Base-by-base conservation (phyloP, 1,140 invertebrate genomes). In the Neoseiulus cucumeris region DNA sequence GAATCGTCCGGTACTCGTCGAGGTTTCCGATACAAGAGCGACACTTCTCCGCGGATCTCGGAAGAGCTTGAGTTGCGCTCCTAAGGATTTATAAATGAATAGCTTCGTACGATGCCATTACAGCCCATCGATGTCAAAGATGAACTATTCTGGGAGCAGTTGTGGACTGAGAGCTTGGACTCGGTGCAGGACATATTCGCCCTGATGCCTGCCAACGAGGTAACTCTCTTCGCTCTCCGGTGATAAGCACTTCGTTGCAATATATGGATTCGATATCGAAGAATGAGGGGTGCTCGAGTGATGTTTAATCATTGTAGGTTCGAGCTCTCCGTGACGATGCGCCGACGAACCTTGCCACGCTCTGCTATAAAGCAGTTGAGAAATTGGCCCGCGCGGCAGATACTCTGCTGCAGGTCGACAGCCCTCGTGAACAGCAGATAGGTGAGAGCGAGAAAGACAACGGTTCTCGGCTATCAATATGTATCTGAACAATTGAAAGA, bases 351-450 rank as follows among this genome's bases (percentile, higher is more conserved):
- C 78, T 99, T 64, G 93, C 95, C 0, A 98, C 92, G n/a, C 78
- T 99, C 18, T 96, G 92, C 75, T 97, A 96, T 75, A 98, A 98
- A 79, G 90, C 91, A 51, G 91, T 98, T 0, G 93, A 98, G 73
- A 94, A 93, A 77, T 75, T 98, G 65, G 89, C 94, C 0, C 84
- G 87, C 72, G 89, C 89, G 51, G 91, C 95, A 44, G 92, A 97
- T 72, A 89, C 82, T 73, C 90, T 89, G 72, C 94, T 59, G 4
- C 51, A 59, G 22, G 51, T 59, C 77, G 82, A 90, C 67, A 94
- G 91, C 7, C 86, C 91, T 69, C 81, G 85, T 66, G 94, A 98
- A 76, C 94, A 97, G 77, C 87, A 91, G 74, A 91, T 86, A 73
- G 89, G 87, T 89, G 75, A 72, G 67, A 71, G 64, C 64, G 33